These are phyloP conservation scores for Hypomecis punctinalis DNA, from an alignment of 2,888 invertebrate genomes.

Conservation along the genomic window DNA sequence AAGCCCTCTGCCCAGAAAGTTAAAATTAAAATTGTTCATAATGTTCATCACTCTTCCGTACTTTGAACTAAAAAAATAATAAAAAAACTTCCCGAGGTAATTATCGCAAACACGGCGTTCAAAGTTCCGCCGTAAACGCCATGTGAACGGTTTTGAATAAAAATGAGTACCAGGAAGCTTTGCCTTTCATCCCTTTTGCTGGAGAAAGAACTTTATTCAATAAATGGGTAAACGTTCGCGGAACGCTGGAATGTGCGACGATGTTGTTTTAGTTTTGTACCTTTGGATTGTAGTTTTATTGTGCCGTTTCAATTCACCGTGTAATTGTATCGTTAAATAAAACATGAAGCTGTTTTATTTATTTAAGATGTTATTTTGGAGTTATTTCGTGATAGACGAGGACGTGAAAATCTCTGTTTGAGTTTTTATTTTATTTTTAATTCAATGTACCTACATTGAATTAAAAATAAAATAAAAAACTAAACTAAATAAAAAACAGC, in stretches of 20 bases:
- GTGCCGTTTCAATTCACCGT: neutral
- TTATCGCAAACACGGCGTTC: constrained; percentile 49
- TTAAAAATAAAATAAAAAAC: too few relatives aligned
- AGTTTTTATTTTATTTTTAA: too few relatives aligned
- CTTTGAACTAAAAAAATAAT: constrained; percentile 19
- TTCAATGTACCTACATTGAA: too few relatives aligned
- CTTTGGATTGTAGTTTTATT: constrained; percentile 12
- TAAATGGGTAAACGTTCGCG: constrained; percentile 29
- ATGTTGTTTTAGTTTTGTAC: constrained; percentile 7
- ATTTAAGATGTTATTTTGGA: too few relatives aligned
- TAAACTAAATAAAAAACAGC: too few relatives aligned
- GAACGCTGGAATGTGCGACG: constrained; percentile 28
- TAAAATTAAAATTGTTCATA: constrained; percentile 2
- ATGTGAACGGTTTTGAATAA: constrained; percentile 61
- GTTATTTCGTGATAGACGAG: too few relatives aligned
- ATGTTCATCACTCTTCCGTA: neutral
- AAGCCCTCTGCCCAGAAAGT: neutral
- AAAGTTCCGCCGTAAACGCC: constrained; percentile 61
- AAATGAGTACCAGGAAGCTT: constrained; percentile 47
- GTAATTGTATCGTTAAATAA: neutral
- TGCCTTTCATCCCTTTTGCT: constrained; percentile 39
- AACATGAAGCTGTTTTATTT: too few relatives aligned
- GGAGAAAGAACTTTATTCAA: constrained; percentile 46
- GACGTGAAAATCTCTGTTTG: too few relatives aligned
- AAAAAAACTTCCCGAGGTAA: constrained; percentile 44